Evolutionary conservation across 2,888 invertebrate species (phyloP).

Genomic region (Drosophila suboccidentalis): DNA sequence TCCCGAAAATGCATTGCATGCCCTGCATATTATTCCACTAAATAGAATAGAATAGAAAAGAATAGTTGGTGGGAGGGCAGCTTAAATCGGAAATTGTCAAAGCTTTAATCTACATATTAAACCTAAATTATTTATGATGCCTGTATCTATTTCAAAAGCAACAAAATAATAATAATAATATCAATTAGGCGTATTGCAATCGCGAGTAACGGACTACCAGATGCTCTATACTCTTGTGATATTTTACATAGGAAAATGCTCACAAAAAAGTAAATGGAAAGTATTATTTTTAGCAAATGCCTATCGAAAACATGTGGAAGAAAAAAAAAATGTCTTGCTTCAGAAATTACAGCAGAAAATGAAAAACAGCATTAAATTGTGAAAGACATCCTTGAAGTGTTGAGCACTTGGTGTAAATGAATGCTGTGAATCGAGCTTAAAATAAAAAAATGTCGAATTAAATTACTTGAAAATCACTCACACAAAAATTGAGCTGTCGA

Average conservation of each 20-base stretch:
- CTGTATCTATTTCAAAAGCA: background rate
- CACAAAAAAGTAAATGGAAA: too few species aligned
- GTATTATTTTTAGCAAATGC: too few species aligned
- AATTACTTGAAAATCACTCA: too few species aligned
- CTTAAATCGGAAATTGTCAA: constrained; percentile 13
- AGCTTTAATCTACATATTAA: constrained; percentile 13
- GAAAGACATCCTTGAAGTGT: too few species aligned
- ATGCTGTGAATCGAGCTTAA: too few species aligned
- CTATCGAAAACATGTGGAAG: too few species aligned
- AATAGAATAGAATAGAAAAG: constrained; percentile 20
- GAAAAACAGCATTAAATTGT: too few species aligned
- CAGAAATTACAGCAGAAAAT: too few species aligned
- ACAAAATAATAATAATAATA: background rate
- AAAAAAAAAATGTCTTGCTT: too few species aligned
- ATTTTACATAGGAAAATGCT: background rate
- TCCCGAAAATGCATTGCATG: constrained; percentile 63
- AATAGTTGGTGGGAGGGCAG: background rate
- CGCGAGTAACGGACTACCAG: background rate
- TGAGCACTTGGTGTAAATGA: too few species aligned
- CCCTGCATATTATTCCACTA: constrained; percentile 51
- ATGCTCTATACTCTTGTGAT: background rate
- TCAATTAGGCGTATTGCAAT: background rate
- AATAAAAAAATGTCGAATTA: too few species aligned
- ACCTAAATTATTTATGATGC: background rate
- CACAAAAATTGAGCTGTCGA: too few species aligned